Evolutionary conservation across 2,888 invertebrate genomes (phyloP).

Genomic region (Nephrocerus scutellatus): DNA sequence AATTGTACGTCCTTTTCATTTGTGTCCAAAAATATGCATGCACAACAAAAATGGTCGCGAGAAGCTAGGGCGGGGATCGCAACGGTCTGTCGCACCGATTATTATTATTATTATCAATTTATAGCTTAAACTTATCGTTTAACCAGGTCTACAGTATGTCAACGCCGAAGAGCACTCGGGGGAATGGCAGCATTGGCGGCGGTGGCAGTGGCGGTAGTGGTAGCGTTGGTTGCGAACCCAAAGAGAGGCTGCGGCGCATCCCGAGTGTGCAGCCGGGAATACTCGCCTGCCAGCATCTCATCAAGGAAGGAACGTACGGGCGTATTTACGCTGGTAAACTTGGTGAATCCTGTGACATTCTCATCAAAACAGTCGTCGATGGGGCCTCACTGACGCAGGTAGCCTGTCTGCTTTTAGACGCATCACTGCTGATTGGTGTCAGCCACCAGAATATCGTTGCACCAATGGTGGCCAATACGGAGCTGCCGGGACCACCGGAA

Average conservation of each 20-base stretch:
- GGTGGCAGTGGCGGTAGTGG: constrained; percentile 34
- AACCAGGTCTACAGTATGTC: constrained; percentile 47
- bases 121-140: too few relatives aligned
- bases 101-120: too few relatives aligned
- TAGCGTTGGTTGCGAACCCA: constrained; percentile 45
- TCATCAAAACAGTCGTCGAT: constrained; percentile 69
- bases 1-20: too few relatives aligned
- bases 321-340: constrained; percentile 59
- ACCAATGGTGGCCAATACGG: constrained; percentile 57
- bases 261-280: constrained; percentile 52
- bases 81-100: too few relatives aligned
- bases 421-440: constrained; percentile 61
- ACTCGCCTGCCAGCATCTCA: constrained; percentile 51
- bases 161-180: constrained; percentile 45
- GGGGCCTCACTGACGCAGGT: constrained; percentile 61
- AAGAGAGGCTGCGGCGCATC: constrained; percentile 55
- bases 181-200: constrained; percentile 32
- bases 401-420: constrained; percentile 60
- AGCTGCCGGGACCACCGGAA: constrained; percentile 52
- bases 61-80: too few relatives aligned
- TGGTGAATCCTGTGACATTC: constrained; percentile 56
- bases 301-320: constrained; percentile 69
- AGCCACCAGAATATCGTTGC: constrained; percentile 62
- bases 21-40: too few relatives aligned
- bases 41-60: too few relatives aligned